Evolutionary conservation across 2,797 vertebrate genomes (phyloP), one percentile per base, ranked within the genome.

Genomic region (Eleutherodactylus coqui): DNA sequence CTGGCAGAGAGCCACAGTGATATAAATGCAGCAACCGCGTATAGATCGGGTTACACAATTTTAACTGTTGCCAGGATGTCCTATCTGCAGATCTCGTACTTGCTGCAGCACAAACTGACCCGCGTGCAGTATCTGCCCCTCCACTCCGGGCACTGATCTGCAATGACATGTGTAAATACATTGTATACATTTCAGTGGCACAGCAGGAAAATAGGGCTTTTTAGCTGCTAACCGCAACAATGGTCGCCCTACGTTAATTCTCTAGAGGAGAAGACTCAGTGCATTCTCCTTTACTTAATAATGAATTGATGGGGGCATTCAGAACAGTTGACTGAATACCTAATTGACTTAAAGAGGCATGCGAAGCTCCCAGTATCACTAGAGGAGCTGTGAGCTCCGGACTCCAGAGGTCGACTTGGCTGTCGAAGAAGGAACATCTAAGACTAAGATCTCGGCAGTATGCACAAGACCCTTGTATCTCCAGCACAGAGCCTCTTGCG

Each of bases 201-300:
- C 38, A 41, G 75, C 75, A 58, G 84, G 36, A 75, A 58, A 85
- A 73, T 49, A 64, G 79, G 64, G 27, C 5, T 34, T n/a, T 51
- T 75, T 72, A 80, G 36, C 64, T 79, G 34, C 38, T n/a, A n/a
- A 55, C 19, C 41, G 7, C 27, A 24, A 80, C 38, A 13, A 87
- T 21, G 14, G 60, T 3, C 0, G 47, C 67, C 84, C 32, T 72
- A 0, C 0, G 58, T 80, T 62, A 88, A 73, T 47, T 58, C 0
- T 79, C 70, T 79, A 83, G 41, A 55, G 84, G 76, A 83, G 34
- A 53, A 86, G 78, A 24, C 88, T 83, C 88, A 0, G 17, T 72
- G 60, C 62, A 17, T 83, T 87, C 58, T 81, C 69, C 29, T 85
- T 77, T 89, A 85, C 85, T 92, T 90, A 91, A 88, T 89, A 88